Conservation (phyloP, 2,113 vertebrate genomes). For the Myocastor coypus region DNA sequence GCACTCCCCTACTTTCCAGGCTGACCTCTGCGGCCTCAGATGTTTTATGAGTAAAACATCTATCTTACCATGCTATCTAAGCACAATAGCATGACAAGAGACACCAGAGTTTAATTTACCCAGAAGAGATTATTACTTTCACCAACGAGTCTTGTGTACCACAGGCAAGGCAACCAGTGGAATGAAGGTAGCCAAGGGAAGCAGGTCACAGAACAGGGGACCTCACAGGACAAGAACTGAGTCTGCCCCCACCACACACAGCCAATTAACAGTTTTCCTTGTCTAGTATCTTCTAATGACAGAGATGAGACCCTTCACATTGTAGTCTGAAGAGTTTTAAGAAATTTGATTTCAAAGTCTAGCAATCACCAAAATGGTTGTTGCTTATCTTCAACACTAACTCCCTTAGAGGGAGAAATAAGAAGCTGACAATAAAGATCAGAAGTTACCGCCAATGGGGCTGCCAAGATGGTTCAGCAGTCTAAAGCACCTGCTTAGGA, state of each 20-base stretch:
- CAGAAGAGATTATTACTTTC: background rate
- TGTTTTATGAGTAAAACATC: background rate
- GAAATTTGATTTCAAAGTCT: background rate
- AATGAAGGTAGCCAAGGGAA: background rate
- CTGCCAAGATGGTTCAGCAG: too few relatives aligned
- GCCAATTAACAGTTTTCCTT: too few relatives aligned
- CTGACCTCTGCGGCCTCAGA: background rate
- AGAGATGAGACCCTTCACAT: background rate
- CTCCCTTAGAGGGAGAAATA: background rate
- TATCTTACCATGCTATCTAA: too few relatives aligned
- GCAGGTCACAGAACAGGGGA: background rate
- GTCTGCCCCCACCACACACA: background rate
- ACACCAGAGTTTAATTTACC: background rate
- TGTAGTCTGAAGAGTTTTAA: background rate
- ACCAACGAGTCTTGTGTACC: background rate
- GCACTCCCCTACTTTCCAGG: background rate
- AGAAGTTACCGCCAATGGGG: background rate
- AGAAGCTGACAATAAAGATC: background rate
- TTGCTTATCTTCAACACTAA: background rate
- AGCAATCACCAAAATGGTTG: background rate
- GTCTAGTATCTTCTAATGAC: background rate
- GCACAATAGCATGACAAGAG: background rate
- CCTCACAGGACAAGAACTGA: background rate
- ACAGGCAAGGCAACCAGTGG: background rate
- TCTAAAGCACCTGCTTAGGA: too few relatives aligned